Conservation (phyloP, 2,888 invertebrate species). For the Ophion obscuratus region DNA sequence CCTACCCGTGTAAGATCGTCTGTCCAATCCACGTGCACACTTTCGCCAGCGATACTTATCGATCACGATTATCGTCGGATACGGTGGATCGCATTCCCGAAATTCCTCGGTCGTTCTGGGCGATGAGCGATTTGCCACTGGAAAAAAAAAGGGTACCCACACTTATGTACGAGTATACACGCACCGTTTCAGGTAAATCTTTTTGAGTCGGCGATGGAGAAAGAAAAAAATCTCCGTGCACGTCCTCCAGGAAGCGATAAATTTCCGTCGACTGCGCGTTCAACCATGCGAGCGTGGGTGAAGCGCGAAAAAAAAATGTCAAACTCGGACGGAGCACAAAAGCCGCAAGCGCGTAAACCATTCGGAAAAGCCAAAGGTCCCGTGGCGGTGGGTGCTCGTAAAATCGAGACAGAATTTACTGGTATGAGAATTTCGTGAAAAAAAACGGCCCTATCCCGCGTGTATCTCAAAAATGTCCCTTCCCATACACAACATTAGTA, state of each 20-base stretch:
- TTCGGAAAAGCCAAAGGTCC: constrained; percentile 37
- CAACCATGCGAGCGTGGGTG: constrained; percentile 46
- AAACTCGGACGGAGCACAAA: constrained; percentile 52
- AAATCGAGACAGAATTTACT: constrained; percentile 45
- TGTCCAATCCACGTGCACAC: background rate
- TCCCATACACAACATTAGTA: constrained; percentile 17
- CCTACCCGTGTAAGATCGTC: background rate
- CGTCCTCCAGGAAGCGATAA: constrained; percentile 68
- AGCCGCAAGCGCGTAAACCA: constrained; percentile 46
- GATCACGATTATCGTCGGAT: constrained; percentile 51
- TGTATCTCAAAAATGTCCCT: constrained; percentile 35
- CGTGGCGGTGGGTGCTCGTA: constrained; percentile 52
- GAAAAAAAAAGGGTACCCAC: constrained; percentile 41
- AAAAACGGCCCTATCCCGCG: constrained; percentile 17
- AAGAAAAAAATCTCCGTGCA: constrained; percentile 44
- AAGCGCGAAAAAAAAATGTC: constrained; percentile 64
- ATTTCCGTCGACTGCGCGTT: constrained; percentile 60
- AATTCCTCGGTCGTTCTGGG: constrained; percentile 31
- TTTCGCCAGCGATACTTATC: constrained; percentile 34
- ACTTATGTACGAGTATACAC: background rate
- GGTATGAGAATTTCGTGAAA: constrained; percentile 39
- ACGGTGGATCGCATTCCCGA: constrained; percentile 25
- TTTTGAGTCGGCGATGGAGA: constrained; percentile 16
- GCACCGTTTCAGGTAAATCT: constrained; percentile 48
- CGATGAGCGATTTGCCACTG: constrained; percentile 20